Percentiles rank a stretch among this genome's conserved stretches.
These are phyloP conservation scores for Lampris megalopsis DNA, from an alignment of 2,113 vertebrate species.

Conservation along the genomic window DNA sequence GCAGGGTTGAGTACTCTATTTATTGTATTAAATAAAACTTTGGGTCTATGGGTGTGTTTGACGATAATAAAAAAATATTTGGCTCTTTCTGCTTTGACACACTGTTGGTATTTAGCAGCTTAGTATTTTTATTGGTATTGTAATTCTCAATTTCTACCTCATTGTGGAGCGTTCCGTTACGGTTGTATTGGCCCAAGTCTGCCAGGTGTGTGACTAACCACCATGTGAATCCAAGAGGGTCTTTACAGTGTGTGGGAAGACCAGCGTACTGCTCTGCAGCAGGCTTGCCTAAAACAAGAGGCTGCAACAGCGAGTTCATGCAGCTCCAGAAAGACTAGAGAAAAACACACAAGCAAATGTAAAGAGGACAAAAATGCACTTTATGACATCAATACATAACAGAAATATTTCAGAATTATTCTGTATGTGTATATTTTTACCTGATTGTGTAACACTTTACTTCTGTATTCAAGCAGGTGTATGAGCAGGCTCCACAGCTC, in stretches of 20 bases:
- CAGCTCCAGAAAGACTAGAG: constrained; percentile 91
- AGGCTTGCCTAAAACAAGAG: constrained; percentile 67
- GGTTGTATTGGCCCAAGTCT: constrained; percentile 86
- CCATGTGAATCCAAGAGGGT: constrained; percentile 92
- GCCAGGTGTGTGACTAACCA: constrained; percentile 92
- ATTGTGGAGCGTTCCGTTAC: constrained; percentile 83
- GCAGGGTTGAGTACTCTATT: too few species aligned
- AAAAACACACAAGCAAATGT: constrained; percentile 19
- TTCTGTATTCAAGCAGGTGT: constrained; percentile 89
- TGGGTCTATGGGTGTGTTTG: too few species aligned
- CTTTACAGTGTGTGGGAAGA: constrained; percentile 85
- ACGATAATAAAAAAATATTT: too few species aligned
- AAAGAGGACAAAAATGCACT: not conserved
- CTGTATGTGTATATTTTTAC: constrained; percentile 74
- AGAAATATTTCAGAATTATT: not conserved
- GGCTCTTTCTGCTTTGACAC: too few species aligned
- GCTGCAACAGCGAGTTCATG: constrained; percentile 85
- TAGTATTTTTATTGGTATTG: not conserved
- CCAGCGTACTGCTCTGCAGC: constrained; percentile 57
- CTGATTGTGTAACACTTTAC: constrained; percentile 86
- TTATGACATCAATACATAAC: not conserved
- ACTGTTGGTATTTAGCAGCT: too few species aligned
- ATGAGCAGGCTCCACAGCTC: constrained; percentile 94
- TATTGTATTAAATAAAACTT: too few species aligned
- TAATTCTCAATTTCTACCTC: constrained; percentile 78